A percentile compares a stretch with the other conserved stretches of the same genome.
Evolutionary conservation across 2,113 vertebrate genomes (phyloP).

Genomic region (Protomyctophum bolini): DNA sequence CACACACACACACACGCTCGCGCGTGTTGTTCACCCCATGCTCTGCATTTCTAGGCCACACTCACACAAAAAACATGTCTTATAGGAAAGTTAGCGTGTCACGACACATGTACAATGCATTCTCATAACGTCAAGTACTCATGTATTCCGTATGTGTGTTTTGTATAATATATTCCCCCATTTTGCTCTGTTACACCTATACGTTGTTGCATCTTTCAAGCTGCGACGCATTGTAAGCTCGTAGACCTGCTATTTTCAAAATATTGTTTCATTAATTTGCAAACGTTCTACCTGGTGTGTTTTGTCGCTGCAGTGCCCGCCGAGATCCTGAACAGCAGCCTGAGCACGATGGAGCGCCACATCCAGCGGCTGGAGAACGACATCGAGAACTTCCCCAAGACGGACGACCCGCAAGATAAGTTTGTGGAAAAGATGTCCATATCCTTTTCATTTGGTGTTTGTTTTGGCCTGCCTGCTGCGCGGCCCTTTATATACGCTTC

Average conservation of each 20-base stretch:
- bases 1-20: slow-evolving; percentile 1
- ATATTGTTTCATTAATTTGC: no score
- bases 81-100: slow-evolving; percentile 40
- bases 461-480: not conserved
- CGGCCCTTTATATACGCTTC: not conserved
- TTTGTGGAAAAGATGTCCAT: slow-evolving; percentile 97
- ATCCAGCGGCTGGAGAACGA: slow-evolving; percentile 89
- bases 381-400: slow-evolving; percentile 89
- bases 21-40: not conserved
- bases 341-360: slow-evolving; percentile 89
- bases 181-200: no score
- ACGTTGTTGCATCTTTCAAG: no score
- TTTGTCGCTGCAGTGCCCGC: slow-evolving; percentile 84
- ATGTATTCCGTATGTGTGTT: no score
- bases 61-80: slow-evolving; percentile 49
- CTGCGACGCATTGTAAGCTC: no score
- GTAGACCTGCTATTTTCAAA: no score
- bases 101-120: no score
- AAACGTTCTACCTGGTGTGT: no score
- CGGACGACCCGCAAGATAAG: slow-evolving; percentile 87
- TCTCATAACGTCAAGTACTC: no score
- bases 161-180: no score
- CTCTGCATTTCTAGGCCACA: slow-evolving; percentile 49
- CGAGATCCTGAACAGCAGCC: slow-evolving; percentile 89
- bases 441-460: slow-evolving; percentile 86